Percentiles rank a stretch among this genome's conserved stretches.
phyloP scores from a whole-genome alignment of 2,888 invertebrate genomes.

The Agrotis exclamationis region DNA sequence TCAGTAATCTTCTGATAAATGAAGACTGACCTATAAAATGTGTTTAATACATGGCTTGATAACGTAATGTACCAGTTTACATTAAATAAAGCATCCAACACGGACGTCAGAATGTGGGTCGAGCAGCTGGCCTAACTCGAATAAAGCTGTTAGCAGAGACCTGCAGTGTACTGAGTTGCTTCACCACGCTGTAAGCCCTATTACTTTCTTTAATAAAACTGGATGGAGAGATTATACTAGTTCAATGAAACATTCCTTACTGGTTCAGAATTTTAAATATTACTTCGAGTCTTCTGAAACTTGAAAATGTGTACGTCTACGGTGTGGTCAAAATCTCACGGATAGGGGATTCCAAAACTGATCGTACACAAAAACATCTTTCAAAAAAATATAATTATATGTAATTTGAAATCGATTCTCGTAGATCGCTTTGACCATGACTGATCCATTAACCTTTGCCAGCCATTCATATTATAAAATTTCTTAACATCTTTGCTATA shows the following conservation, averaged over 20 bases:
- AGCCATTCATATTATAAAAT: conserved; percentile 7
- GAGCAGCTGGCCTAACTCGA: conserved; percentile 58
- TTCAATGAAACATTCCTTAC: too few species aligned
- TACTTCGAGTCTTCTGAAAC: too few species aligned
- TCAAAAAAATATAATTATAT: not conserved
- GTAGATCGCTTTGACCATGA: conserved; percentile 24
- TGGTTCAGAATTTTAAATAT: too few species aligned
- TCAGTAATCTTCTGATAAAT: conserved; percentile 14
- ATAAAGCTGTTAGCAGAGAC: conserved; percentile 40
- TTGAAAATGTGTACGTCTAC: too few species aligned
- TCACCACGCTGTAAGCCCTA: conserved; percentile 44
- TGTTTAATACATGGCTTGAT: conserved; percentile 49
- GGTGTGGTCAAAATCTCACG: not conserved
- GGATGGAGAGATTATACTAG: conserved; percentile 1
- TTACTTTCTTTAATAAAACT: conserved; percentile 47
- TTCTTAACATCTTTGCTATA: not conserved
- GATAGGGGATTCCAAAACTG: not conserved
- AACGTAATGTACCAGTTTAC: conserved; percentile 59
- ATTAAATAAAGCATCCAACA: conserved; percentile 63
- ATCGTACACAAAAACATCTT: too few species aligned
- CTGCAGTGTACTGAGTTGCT: conserved; percentile 47
- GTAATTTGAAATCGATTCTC: conserved; percentile 2
- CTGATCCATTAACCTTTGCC: conserved; percentile 31
- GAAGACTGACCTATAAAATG: conserved; percentile 46
- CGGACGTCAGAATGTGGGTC: conserved; percentile 66